Percentiles rank a stretch among this genome's conserved stretches.
These are phyloP conservation scores for Podarcis siculus DNA, from an alignment of 2,797 vertebrate species.

Conservation along the genomic window DNA sequence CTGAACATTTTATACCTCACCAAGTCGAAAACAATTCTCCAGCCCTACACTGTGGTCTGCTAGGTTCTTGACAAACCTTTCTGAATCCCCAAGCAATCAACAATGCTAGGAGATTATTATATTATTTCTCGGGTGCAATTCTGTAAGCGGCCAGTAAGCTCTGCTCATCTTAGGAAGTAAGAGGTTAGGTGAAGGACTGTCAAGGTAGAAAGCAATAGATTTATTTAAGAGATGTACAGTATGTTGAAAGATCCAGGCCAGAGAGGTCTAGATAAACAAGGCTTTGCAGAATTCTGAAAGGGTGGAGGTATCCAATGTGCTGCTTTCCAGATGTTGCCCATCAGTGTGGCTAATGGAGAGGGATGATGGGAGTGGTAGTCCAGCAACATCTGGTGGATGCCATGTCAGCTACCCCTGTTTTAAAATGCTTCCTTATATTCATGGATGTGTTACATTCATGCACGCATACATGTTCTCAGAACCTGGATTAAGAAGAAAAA, in stretches of 20 bases:
- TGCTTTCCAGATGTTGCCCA: too few relatives aligned
- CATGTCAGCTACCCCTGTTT: too few relatives aligned
- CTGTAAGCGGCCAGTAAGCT: not conserved
- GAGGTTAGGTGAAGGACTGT: not conserved
- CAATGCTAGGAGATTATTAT: not conserved
- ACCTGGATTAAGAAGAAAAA: slow-evolving; percentile 51
- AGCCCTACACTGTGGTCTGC: not conserved
- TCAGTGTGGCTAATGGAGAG: too few relatives aligned
- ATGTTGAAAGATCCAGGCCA: not conserved
- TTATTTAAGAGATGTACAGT: not conserved
- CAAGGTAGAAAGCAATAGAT: not conserved
- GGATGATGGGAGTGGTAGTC: too few relatives aligned
- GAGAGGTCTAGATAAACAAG: not conserved
- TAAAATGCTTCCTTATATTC: not conserved
- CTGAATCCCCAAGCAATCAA: not conserved
- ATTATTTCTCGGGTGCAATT: not conserved
- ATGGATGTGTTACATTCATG: not conserved
- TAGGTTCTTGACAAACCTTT: not conserved
- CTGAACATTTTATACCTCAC: not conserved
- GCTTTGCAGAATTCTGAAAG: not conserved
- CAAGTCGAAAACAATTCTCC: not conserved
- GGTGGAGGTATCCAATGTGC: too few relatives aligned
- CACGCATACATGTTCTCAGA: not conserved
- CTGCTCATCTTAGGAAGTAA: not conserved
- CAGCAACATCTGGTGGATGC: too few relatives aligned